These are phyloP conservation scores for Brachymystax lenok DNA, from an alignment of 2,797 vertebrate species.

Conservation along the genomic window DNA sequence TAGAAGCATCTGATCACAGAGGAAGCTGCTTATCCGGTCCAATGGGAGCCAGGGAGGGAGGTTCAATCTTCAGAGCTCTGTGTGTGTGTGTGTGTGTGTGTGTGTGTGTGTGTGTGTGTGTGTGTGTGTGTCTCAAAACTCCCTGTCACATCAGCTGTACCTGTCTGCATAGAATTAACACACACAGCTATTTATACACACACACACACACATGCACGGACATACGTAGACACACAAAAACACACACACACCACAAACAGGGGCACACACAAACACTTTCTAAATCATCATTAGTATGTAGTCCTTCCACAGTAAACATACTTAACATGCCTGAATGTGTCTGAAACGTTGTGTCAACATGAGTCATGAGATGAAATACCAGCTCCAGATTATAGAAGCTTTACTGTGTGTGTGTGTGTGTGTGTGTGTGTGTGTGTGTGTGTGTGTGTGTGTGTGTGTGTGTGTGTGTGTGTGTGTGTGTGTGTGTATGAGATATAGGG, in stretches of 20 bases:
- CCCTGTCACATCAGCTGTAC: background rate
- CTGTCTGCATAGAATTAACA: background rate
- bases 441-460: conserved; percentile 3
- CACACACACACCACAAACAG: background rate
- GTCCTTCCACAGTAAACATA: conserved; percentile 1
- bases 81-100: no score
- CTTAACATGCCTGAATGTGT: background rate
- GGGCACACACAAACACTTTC: background rate
- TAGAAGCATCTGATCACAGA: background rate
- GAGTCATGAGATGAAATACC: conserved; percentile 2
- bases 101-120: no score
- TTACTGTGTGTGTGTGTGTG: background rate
- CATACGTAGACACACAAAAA: background rate
- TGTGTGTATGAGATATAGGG: background rate
- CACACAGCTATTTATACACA: background rate
- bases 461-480: background rate
- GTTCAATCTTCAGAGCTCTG: background rate
- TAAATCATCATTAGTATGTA: conserved; percentile 5
- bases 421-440: background rate
- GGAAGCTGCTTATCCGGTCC: background rate
- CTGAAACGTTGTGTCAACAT: background rate
- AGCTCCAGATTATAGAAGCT: background rate
- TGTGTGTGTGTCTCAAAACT: no score
- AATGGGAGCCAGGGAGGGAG: background rate
- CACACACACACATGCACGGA: background rate